Base-by-base conservation (phyloP, 2,888 invertebrate species). In the Rhynchonema sp. region DNA sequence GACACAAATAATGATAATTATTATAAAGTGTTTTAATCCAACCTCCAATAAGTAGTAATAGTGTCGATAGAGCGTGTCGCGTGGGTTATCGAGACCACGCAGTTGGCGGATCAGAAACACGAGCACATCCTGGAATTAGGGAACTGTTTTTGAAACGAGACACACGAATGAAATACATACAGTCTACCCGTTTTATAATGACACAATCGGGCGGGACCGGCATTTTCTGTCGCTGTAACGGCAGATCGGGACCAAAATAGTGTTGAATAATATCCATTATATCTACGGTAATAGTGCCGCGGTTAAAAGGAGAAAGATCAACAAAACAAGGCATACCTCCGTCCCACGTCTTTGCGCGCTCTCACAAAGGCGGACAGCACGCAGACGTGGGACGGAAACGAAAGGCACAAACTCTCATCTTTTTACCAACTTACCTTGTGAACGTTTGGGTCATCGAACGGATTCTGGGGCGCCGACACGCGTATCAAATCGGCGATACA, bases 391-490 rank as follows among this genome's bases (percentile, higher is more conserved):
- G n/a, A n/a, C n/a, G n/a, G 17, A 38, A 6, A 13, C 38, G 17
- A 38, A 17, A 38, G 38, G 38, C 38, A 38, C 17, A 38, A 38
- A 38, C n/a, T n/a, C n/a, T n/a, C n/a, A n/a, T n/a, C n/a, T n/a
- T n/a, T n/a, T 38, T 38, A 38, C 6, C 6, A 38, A 38, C 38
- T 13, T 17, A 79, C 79, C 75, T 84, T 85, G 62, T 92, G 85
- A 80, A 91, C 89, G 63, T 88, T 87, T 63, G 87, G 84, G 73
- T 92, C 91, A 76, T 90, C 91, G 74, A 91, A 94, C 0, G 96
- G 96, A 49, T 92, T 92, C 73, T 94, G 92, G 0, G 96, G 94
- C 1, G 94, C 94, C 76, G 90, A 94, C 6, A 96, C 89, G 62
- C 94, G 79, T 65, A 96, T 81, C 46, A 96, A 88, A 75, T 94